Base-by-base conservation (phyloP, 1,140 invertebrate species). In the Sycophaga agraensis region DNA sequence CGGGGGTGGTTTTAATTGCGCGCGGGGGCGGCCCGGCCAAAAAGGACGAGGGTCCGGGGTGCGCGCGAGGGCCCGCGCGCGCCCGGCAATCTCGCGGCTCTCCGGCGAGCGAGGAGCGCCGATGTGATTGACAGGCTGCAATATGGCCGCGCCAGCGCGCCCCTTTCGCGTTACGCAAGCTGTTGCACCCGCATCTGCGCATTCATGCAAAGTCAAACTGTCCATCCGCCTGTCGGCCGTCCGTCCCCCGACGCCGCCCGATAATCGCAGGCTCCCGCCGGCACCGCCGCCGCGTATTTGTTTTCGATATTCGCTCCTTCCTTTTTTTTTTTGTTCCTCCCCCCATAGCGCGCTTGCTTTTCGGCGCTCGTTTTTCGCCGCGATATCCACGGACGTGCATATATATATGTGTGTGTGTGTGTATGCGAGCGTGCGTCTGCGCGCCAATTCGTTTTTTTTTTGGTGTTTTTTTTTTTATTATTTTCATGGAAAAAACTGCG, bases 141-240 rank as follows among this genome's bases (percentile, higher is more conserved):
- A 54, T 60, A 50, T 49, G 56, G n/a, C 34, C 16, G 56, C 21
- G 11, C 9, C 7, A 3, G 34, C 28, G 42, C 12, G 54, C 42
- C 76, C 73, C 76, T 74, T 76, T 72, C 72, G 67, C 77, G 78
- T 80, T 81, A 78, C 77, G 77, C 79, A 81, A 81, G 79, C 79
- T 81, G 79, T 80, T 81, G 78, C 79, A 80, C 77, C 78, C 79
- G 77, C 77, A 81, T 81, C 77, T 80, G 79, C 77, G 76, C 77
- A 76, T 75, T 81, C 79, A 81, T 80, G 77, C 78, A 80, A 77
- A 81, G 74, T 80, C 77, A 71, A 79, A 45, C 45, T 49, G 49
- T 56, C 77, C 69, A 71, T 72, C 73, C 70, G 71, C 72, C 71
- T 51, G 46, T 53, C 49, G 61, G 9, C 19, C 22, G 46, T 56